Percentiles rank a stretch among this genome's conserved stretches.
phyloP scores from a whole-genome alignment of 2,113 vertebrate species.

The Craseonycteris thonglongyai region DNA sequence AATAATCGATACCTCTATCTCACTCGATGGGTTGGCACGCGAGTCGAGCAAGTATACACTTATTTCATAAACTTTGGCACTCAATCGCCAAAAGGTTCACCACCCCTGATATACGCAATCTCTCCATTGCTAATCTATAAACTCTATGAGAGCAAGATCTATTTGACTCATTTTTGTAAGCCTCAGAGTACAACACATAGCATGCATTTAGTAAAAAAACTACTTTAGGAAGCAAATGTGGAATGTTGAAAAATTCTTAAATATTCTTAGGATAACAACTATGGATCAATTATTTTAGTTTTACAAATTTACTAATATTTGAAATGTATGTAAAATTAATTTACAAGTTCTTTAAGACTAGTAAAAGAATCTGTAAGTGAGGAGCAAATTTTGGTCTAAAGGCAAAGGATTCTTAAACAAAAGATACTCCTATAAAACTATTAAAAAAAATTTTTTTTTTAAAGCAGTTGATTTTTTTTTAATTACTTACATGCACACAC shows the following conservation, averaged over 20 bases:
- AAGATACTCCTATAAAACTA: not conserved
- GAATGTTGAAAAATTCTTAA: not conserved
- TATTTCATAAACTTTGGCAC: too few species aligned
- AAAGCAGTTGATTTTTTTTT: not conserved
- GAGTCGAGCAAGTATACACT: too few species aligned
- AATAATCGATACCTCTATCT: too few species aligned
- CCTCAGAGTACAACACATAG: not conserved
- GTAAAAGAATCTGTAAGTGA: not conserved
- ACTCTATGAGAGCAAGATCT: not conserved
- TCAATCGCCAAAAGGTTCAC: too few species aligned
- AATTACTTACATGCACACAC: slow-evolving; percentile 84
- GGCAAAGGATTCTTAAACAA: not conserved
- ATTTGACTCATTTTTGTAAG: not conserved
- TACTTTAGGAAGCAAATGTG: not conserved
- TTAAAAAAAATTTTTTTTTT: not conserved
- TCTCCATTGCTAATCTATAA: not conserved
- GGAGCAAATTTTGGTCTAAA: not conserved
- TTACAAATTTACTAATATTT: not conserved
- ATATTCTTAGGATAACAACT: not conserved
- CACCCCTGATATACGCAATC: not conserved
- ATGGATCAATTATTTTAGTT: not conserved
- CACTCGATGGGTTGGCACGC: too few species aligned
- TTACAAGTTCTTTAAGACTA: not conserved
- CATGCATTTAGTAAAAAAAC: not conserved
- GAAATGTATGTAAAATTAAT: not conserved